Conservation (phyloP, 2,113 vertebrate genomes). For the Notothenia coriiceps region DNA sequence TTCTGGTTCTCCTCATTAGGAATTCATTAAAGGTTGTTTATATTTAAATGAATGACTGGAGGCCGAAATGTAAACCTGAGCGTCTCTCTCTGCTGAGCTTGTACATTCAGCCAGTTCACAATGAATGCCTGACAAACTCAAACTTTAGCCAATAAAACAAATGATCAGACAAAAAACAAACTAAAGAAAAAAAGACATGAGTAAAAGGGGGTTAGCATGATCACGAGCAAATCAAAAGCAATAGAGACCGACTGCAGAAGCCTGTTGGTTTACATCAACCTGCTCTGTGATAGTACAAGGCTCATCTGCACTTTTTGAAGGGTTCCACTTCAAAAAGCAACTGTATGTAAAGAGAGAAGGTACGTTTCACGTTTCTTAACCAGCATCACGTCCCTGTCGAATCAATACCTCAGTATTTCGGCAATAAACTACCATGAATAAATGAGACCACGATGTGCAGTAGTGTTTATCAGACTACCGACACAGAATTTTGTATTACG, state of each 20-base stretch:
- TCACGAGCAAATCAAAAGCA: constrained; percentile 77
- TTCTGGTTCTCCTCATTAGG: constrained; percentile 47
- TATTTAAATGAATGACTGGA: neutral
- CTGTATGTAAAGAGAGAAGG: neutral
- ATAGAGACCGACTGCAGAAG: constrained; percentile 62
- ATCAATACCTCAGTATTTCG: neutral
- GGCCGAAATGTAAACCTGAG: neutral
- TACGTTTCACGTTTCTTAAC: constrained; percentile 18
- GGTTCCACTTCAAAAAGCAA: constrained; percentile 44
- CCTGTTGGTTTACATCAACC: constrained; percentile 60
- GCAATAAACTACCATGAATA: constrained; percentile 41
- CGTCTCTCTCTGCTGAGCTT: constrained; percentile 75
- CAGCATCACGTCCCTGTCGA: neutral
- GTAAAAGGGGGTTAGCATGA: constrained; percentile 73
- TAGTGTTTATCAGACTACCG: neutral
- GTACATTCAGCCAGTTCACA: constrained; percentile 74
- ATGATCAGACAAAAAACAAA: constrained; percentile 71
- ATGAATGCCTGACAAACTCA: constrained; percentile 79
- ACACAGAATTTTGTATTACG: too few species aligned
- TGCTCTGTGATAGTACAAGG: constrained; percentile 55
- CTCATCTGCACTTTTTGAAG: constrained; percentile 57
- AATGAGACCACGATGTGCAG: constrained; percentile 58
- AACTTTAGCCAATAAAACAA: constrained; percentile 73
- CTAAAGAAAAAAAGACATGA: constrained; percentile 55
- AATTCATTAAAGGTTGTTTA: neutral